phyloP scores from a whole-genome alignment of 2,797 vertebrate genomes.

The Microtus agrestis region DNA sequence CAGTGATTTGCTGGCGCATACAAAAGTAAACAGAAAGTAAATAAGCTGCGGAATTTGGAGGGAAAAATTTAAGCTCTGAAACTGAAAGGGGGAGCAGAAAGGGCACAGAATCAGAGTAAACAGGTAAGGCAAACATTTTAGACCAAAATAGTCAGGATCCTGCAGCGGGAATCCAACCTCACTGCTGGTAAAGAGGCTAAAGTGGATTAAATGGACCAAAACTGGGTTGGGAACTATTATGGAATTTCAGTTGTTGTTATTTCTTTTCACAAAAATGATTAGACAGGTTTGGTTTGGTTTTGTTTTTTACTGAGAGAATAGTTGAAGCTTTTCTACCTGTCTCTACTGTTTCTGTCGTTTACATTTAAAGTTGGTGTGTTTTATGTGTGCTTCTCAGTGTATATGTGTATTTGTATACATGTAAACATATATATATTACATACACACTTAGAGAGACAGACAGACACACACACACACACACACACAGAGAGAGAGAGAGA shows the following conservation, averaged over 20 bases:
- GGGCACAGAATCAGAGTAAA: background rate
- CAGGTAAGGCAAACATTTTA: conserved; percentile 60
- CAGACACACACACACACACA: background rate
- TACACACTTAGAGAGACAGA: background rate
- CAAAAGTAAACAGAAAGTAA: conserved; percentile 70
- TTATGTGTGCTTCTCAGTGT: background rate
- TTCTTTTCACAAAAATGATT: background rate
- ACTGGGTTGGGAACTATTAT: conserved; percentile 43
- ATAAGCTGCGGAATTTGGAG: conserved; percentile 51
- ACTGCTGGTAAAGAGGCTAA: conserved; percentile 54
- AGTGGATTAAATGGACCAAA: conserved; percentile 56
- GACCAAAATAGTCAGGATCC: conserved; percentile 22
- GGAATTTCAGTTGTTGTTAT: conserved; percentile 51
- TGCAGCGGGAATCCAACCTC: background rate
- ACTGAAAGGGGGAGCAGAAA: background rate
- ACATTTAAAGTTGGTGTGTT: conserved; percentile 9
- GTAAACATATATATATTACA: background rate
- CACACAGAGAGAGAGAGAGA: background rate
- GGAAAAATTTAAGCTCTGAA: conserved; percentile 54
- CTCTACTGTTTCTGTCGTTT: conserved; percentile 9
- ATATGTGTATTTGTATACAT: background rate
- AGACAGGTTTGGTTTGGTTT: conserved; percentile 25
- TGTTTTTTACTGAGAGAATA: background rate
- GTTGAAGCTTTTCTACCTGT: background rate
- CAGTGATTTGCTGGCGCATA: conserved; percentile 14